These are phyloP conservation scores for Phasianus colchicus DNA, from an alignment of 2,113 vertebrate genomes.

Conservation along the genomic window DNA sequence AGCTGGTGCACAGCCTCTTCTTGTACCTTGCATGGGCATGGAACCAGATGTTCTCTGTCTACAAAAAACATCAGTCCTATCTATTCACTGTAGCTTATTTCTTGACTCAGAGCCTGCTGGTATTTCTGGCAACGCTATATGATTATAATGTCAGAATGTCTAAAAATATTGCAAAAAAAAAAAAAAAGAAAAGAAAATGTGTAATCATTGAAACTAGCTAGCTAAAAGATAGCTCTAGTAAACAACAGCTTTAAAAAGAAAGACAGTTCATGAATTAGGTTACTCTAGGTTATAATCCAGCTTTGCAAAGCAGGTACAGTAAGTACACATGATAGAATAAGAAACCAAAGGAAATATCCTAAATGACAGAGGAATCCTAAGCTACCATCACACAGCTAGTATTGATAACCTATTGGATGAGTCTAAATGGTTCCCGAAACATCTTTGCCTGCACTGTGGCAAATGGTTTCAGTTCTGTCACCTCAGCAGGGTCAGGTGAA, in stretches of 20 bases:
- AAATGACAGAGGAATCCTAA: neutral
- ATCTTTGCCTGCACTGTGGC: neutral
- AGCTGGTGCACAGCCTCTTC: neutral
- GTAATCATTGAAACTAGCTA: neutral
- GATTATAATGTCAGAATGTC: neutral
- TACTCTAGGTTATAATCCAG: neutral
- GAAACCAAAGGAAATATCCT: neutral
- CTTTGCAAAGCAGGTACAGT: neutral
- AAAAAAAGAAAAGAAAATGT: neutral
- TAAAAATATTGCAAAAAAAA: neutral
- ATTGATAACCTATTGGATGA: neutral
- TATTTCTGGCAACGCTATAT: neutral
- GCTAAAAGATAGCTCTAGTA: neutral
- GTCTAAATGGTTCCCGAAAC: neutral
- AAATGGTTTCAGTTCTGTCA: neutral
- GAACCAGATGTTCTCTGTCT: neutral
- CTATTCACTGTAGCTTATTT: neutral
- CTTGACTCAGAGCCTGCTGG: neutral
- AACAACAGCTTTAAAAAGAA: neutral
- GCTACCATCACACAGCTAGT: neutral
- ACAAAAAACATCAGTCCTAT: neutral
- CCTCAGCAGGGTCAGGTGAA: accelerated
- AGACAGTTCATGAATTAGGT: neutral
- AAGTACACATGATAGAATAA: neutral
- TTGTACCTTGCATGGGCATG: neutral